phyloP scores from a whole-genome alignment of 1,140 invertebrate genomes.

The Stenopsyche tienmushanensis region DNA sequence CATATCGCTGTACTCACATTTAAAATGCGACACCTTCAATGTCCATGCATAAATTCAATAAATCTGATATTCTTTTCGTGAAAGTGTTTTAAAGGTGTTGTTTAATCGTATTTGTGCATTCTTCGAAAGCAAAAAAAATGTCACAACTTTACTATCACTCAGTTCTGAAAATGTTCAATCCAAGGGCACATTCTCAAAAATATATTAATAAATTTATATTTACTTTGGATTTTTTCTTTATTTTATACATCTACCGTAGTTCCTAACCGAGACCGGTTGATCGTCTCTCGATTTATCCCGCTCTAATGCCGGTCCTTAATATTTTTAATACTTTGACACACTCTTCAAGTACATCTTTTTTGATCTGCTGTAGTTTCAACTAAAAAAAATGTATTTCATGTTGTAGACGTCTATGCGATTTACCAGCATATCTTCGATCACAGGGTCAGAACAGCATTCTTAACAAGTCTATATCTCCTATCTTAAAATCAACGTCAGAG shows the following conservation, averaged over 20 bases:
- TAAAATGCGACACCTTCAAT: too few relatives aligned
- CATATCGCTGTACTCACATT: too few relatives aligned
- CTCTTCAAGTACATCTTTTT: conserved; percentile 27
- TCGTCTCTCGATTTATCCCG: conserved; percentile 10
- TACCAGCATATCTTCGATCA: conserved; percentile 29
- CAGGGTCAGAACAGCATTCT: conserved; percentile 38
- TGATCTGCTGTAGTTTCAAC: conserved; percentile 19
- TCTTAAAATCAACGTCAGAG: too few relatives aligned
- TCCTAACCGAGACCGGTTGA: conserved; percentile 15
- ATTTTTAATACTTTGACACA: conserved; percentile 38
- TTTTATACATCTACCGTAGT: conserved; percentile 3
- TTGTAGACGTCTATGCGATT: conserved; percentile 27
- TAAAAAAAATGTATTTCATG: conserved; percentile 32
- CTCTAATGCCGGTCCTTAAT: conserved; percentile 35
- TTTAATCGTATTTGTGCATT: too few relatives aligned
- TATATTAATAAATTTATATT: conserved; percentile 27
- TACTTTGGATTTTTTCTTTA: conserved; percentile 22
- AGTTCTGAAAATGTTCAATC: conserved; percentile 31
- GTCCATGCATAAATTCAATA: too few relatives aligned
- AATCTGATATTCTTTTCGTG: too few relatives aligned
- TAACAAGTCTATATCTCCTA: conserved; percentile 18
- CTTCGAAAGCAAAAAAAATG: not conserved
- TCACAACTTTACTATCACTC: conserved; percentile 1
- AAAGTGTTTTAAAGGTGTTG: too few relatives aligned
- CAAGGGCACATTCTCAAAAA: conserved; percentile 37